A percentile compares a stretch with the other conserved stretches of the same genome.
phyloP scores from a whole-genome alignment of 1,140 invertebrate genomes.

The Drosophila auraria region DNA sequence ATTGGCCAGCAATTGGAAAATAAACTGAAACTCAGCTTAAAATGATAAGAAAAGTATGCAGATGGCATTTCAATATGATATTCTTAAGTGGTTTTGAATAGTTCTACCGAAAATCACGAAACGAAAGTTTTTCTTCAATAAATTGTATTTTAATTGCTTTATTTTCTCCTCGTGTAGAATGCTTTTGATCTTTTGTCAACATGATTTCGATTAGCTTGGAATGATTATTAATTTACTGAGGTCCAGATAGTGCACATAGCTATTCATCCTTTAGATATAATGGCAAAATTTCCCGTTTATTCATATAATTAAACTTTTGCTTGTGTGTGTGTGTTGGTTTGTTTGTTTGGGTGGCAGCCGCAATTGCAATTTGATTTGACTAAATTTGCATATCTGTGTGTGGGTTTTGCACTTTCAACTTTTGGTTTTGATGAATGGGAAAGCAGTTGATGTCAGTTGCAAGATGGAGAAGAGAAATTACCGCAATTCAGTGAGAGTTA shows the following conservation, averaged over 20 bases:
- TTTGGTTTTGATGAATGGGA: constrained; percentile 45
- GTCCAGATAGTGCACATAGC: constrained; percentile 6
- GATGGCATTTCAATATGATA: not conserved
- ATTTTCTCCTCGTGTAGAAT: not conserved
- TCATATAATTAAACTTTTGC: constrained; percentile 53
- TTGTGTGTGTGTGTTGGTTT: constrained; percentile 4
- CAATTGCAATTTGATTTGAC: constrained; percentile 57
- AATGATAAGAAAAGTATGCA: not conserved
- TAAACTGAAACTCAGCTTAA: not conserved
- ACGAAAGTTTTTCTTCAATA: not conserved
- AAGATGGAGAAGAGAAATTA: constrained; percentile 5
- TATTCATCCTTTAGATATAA: not conserved
- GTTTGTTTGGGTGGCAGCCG: constrained; percentile 31
- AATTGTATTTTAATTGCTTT: not conserved
- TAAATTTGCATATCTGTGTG: constrained; percentile 59
- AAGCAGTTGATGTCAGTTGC: constrained; percentile 27
- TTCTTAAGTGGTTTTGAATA: not conserved
- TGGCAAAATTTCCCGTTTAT: constrained; percentile 17
- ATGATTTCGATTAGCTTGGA: constrained; percentile 11
- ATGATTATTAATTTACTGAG: not conserved
- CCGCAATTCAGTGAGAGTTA: constrained; percentile 2
- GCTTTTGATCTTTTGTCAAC: constrained; percentile 15
- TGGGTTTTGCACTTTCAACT: constrained; percentile 30
- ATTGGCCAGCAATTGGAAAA: not conserved
- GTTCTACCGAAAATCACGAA: not conserved